A percentile compares a stretch with the other conserved stretches of the same genome.
Conservation (phyloP, 2,113 vertebrate species). For the Herpailurus yagouaroundi region DNA sequence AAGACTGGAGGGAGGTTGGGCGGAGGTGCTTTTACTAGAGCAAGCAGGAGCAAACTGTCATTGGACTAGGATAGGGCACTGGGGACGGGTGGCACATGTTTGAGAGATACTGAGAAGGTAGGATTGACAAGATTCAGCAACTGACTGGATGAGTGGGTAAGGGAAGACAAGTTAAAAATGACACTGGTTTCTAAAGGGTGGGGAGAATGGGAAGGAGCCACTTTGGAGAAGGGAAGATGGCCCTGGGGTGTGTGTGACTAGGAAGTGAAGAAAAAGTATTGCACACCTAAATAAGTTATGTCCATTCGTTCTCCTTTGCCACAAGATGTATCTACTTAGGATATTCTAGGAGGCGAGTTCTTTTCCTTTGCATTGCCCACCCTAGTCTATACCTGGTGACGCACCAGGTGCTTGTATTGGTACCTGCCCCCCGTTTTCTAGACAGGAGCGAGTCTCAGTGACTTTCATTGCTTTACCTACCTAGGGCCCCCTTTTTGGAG, state of each 20-base stretch:
- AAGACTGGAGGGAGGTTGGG: neutral
- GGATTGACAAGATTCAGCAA: neutral
- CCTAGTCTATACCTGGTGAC: neutral
- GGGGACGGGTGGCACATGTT: fast-evolving
- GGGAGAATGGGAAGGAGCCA: neutral
- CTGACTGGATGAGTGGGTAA: neutral
- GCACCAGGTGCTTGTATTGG: neutral
- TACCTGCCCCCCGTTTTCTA: neutral
- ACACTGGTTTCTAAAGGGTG: neutral
- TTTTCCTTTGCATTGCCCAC: neutral
- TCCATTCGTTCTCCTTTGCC: neutral
- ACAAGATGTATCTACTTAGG: fast-evolving
- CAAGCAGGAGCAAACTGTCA: neutral
- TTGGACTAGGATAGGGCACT: neutral
- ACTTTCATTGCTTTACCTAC: neutral
- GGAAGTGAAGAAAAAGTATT: neutral
- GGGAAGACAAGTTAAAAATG: neutral
- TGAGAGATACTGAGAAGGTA: neutral
- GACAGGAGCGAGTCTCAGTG: neutral
- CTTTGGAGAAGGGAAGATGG: neutral
- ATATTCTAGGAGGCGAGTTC: neutral
- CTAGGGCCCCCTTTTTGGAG: neutral
- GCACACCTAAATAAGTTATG: neutral
- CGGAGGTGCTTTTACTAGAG: neutral
- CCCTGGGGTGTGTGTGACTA: neutral